These are phyloP conservation scores for Venustaconcha ellipsiformis DNA, from an alignment of 1,140 invertebrate species.

Conservation along the genomic window DNA sequence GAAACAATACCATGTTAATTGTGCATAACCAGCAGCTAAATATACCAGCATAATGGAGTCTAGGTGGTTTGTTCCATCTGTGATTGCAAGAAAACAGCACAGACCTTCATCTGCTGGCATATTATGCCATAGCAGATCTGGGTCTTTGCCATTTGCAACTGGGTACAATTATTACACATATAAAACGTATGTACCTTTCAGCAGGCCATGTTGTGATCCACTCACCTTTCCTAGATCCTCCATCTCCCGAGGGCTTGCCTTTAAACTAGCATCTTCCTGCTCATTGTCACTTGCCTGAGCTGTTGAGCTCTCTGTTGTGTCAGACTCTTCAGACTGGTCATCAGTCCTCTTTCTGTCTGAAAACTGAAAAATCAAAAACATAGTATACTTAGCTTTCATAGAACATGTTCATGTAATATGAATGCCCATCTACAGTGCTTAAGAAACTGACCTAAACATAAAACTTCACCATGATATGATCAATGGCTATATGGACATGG, in stretches of 20 bases:
- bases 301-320: constrained; percentile 38
- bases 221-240: constrained; percentile 61
- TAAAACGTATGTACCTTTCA: background rate
- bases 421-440: background rate
- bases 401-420: background rate
- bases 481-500: background rate
- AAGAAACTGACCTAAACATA: background rate
- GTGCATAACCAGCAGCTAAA: too few species aligned
- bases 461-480: too few species aligned
- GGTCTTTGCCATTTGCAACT: background rate
- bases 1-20: too few species aligned
- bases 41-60: background rate
- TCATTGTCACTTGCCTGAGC: constrained; percentile 39
- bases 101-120: background rate
- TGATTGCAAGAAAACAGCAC: background rate
- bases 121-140: background rate
- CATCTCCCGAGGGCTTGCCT: constrained; percentile 39
- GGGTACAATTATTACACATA: background rate
- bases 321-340: constrained; percentile 34
- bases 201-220: background rate
- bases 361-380: background rate
- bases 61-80: background rate
- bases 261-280: constrained; percentile 36
- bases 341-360: constrained; percentile 12
- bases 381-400: background rate